phyloP scores from a whole-genome alignment of 2,888 invertebrate genomes.

The Hypselothyrea guttata region DNA sequence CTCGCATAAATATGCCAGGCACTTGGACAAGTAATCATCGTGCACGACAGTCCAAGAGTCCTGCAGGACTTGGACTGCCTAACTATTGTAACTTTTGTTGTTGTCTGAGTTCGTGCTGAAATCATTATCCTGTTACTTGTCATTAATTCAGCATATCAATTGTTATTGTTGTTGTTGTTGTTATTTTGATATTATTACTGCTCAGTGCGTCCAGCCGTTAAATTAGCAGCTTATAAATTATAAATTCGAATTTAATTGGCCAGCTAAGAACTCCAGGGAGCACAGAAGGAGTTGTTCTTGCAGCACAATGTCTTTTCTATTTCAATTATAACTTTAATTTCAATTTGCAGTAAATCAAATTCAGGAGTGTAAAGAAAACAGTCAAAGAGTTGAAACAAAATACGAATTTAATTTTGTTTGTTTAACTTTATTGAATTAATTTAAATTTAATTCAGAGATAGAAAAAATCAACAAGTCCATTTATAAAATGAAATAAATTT shows the following conservation, averaged over 20 bases:
- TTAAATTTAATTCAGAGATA: no score
- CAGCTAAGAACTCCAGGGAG: constrained; percentile 40
- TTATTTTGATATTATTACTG: constrained; percentile 30
- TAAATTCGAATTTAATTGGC: constrained; percentile 69
- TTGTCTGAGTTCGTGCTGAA: constrained; percentile 65
- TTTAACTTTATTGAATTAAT: no score
- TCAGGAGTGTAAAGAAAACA: background rate
- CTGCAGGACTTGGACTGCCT: constrained; percentile 17
- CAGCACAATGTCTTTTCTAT: background rate
- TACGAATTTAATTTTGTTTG: no score
- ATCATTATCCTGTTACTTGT: constrained; percentile 77
- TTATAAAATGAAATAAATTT: no score
- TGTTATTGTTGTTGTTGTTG: constrained; percentile 27
- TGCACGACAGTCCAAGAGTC: background rate
- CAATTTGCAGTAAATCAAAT: background rate
- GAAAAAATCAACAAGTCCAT: no score
- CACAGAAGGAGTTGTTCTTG: constrained; percentile 7
- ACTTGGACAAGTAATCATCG: constrained; percentile 1
- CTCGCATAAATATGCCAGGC: constrained; percentile 49
- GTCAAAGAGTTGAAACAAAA: background rate
- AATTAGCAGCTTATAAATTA: constrained; percentile 75
- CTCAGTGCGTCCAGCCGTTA: constrained; percentile 60
- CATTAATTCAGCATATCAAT: constrained; percentile 65
- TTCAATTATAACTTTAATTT: background rate
- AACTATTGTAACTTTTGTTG: constrained; percentile 19